Evolutionary conservation across 1,140 invertebrate species (phyloP), one percentile per base, ranked within the genome.

Genomic region (Hypothenemus hampei): DNA sequence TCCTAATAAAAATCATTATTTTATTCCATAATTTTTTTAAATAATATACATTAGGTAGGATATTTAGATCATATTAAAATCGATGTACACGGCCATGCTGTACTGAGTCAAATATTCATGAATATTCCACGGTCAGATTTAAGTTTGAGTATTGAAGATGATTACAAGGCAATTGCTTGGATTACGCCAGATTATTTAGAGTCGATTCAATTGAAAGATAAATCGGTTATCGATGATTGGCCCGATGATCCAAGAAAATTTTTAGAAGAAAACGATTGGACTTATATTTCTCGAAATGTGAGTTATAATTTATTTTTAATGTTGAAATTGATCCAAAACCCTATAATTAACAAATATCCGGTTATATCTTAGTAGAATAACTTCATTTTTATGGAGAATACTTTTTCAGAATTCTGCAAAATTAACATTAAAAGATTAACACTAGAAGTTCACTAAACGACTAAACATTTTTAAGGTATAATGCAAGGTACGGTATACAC

Each of bases 61-160:
- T 60, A 69, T 53, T 41, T 66, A 15, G 58, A 68, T 22, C 67
- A 70, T 1, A 36, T 69, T 8, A 58, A 39, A 1, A 59, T 77
- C 21, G 51, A 47, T 4, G 63, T 74, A 4, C 52, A 60, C 44
- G 75, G 75, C 7, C 63, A 64, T 22, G 71, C 65, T 3, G 61
- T 69, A 5, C 65, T 70, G 18, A 66, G 72, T 4, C 75, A 77
- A 62, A 48, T 74, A 44, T 72, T 66, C 57, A 55, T 69, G 0
- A 49, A 57, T 33, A 29, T 69, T 8, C 67, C 68, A 3, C 60
- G 68, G n/a, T 48, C 58, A 1, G 45, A 57, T 35, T 29, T 62
- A 4, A 60, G 60, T 22, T 57, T 36, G 21, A 61, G 46, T 48
- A 62, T 10, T 62, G 62, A 39, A 68, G 70, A 57, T 6, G 8